Percentiles rank a stretch among this genome's conserved stretches.
Evolutionary conservation across 2,888 invertebrate genomes (phyloP).

Genomic region (Hypomecis atomaria): DNA sequence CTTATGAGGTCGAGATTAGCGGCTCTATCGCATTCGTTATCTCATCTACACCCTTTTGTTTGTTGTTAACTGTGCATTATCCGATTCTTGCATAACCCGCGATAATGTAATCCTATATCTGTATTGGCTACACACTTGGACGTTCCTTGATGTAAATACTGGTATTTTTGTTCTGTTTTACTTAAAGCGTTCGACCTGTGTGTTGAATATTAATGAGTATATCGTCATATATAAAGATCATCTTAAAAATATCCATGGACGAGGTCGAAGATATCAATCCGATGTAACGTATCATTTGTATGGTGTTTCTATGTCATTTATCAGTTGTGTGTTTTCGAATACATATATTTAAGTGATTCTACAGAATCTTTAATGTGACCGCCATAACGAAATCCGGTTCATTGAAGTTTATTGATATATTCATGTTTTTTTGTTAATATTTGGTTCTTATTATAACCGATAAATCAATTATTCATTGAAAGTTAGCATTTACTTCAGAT

Average conservation of each 20-base stretch:
- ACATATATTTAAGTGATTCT: neutral
- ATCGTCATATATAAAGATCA: neutral
- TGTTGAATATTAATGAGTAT: neutral
- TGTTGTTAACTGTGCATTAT: conserved; percentile 21
- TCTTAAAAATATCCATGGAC: neutral
- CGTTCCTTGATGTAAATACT: neutral
- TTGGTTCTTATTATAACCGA: no score
- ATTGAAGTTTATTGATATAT: no score
- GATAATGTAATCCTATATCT: neutral
- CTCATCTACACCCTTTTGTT: conserved; percentile 19
- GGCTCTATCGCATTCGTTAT: conserved; percentile 23
- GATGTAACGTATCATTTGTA: neutral
- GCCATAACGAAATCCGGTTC: conserved; percentile 1
- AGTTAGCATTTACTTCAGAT: no score
- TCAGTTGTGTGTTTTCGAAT: neutral
- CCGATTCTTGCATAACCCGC: conserved; percentile 15
- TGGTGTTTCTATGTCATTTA: neutral
- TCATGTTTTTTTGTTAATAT: no score
- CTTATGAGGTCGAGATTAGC: conserved; percentile 26
- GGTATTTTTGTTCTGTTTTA: neutral
- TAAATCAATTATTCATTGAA: no score
- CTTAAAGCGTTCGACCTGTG: neutral
- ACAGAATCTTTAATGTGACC: neutral
- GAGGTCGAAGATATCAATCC: neutral
- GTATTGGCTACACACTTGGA: neutral